phyloP scores from a whole-genome alignment of 1,140 invertebrate species.

The Lordiphosa mommai region DNA sequence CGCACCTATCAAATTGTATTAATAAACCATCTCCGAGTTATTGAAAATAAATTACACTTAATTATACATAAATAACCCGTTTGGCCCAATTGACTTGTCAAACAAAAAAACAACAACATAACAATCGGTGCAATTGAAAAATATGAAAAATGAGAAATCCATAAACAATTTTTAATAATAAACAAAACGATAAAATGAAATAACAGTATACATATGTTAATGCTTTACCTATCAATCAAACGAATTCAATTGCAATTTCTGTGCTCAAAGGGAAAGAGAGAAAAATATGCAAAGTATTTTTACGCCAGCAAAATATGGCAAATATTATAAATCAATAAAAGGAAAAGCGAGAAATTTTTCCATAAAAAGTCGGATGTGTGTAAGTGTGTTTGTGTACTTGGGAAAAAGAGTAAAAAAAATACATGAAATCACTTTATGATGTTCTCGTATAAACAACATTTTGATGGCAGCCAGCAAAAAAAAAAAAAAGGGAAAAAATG shows the following conservation, averaged over 20 bases:
- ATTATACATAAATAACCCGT: slow-evolving; percentile 28
- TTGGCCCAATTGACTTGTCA: slow-evolving; percentile 31
- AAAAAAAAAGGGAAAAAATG: slow-evolving; percentile 25
- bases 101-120: slow-evolving; percentile 15
- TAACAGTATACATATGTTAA: slow-evolving; percentile 50
- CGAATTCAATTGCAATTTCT: slow-evolving; percentile 49
- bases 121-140: not conserved
- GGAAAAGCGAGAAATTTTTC: slow-evolving; percentile 2
- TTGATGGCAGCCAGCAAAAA: slow-evolving; percentile 12
- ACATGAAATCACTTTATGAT: slow-evolving; percentile 30
- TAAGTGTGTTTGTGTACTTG: slow-evolving; percentile 2
- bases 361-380: not conserved
- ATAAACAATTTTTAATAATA: slow-evolving; percentile 44
- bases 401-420: slow-evolving; percentile 8
- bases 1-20: slow-evolving; percentile 22
- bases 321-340: slow-evolving; percentile 72
- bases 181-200: slow-evolving; percentile 35
- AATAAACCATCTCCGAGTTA: slow-evolving; percentile 44
- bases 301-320: slow-evolving; percentile 35
- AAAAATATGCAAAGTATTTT: slow-evolving; percentile 64
- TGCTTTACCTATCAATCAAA: slow-evolving; percentile 58
- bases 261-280: slow-evolving; percentile 24
- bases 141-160: not conserved
- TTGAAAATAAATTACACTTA: slow-evolving; percentile 57
- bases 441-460: slow-evolving; percentile 28